These are phyloP conservation scores for Chelonia mydas DNA, from an alignment of 2,797 vertebrate genomes.

Conservation along the genomic window DNA sequence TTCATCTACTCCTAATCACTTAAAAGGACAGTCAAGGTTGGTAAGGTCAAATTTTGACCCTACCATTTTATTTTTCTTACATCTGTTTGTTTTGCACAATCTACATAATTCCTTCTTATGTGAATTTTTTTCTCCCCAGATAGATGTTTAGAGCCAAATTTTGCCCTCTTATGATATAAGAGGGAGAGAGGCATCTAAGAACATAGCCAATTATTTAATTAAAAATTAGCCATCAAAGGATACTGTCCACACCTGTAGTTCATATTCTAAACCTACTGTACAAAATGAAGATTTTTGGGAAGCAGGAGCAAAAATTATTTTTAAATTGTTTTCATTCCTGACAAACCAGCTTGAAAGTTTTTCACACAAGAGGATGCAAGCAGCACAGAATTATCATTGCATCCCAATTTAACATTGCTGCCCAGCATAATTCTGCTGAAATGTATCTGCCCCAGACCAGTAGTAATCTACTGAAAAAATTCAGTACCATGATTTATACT, in stretches of 20 bases:
- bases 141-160: not conserved
- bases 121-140: not conserved
- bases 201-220: not conserved
- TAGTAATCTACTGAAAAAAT: not conserved
- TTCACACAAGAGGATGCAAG: not conserved
- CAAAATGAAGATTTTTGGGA: not conserved
- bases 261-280: not conserved
- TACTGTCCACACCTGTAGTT: not conserved
- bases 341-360: not conserved
- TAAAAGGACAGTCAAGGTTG: not conserved
- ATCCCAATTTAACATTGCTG: not conserved
- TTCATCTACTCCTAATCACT: not conserved
- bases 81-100: not conserved
- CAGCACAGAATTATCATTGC: not conserved
- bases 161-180: not conserved
- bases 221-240: not conserved
- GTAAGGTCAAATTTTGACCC: not conserved
- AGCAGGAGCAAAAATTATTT: not conserved
- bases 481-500: not conserved
- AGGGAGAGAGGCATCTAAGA: not conserved
- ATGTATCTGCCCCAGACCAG: not conserved
- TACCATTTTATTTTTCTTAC: not conserved
- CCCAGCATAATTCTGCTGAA: not conserved
- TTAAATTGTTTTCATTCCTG: not conserved
- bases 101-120: not conserved